These are phyloP conservation scores for Cistogaster globosa DNA, from an alignment of 2,888 invertebrate species.

Conservation along the genomic window DNA sequence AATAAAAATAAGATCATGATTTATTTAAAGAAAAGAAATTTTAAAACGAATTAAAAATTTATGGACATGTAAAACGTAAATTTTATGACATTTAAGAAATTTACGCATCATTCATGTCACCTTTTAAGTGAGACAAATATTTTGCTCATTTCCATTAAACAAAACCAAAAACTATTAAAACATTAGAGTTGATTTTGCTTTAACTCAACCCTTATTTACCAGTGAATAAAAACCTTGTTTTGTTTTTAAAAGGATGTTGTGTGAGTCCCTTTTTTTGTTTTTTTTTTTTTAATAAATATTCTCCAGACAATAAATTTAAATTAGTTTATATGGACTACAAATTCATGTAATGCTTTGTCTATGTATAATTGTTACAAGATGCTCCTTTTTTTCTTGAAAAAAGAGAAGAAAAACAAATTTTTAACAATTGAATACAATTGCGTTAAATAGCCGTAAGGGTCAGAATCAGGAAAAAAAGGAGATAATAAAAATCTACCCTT, in stretches of 20 bases:
- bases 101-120: slow-evolving; percentile 3
- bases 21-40: no score
- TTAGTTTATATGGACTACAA: slow-evolving; percentile 59
- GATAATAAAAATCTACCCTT: slow-evolving; percentile 24
- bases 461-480: slow-evolving; percentile 58
- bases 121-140: slow-evolving; percentile 36
- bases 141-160: slow-evolving; percentile 31
- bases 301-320: slow-evolving; percentile 69
- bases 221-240: not conserved
- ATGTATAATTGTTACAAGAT: slow-evolving; percentile 67
- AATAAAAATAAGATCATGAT: no score
- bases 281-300: slow-evolving; percentile 35
- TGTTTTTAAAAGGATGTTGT: not conserved
- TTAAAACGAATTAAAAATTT: no score
- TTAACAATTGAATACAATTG: slow-evolving; percentile 63
- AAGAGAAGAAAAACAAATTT: slow-evolving; percentile 24
- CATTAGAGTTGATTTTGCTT: slow-evolving; percentile 32
- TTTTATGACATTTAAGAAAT: not conserved
- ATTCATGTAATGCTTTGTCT: slow-evolving; percentile 67
- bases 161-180: slow-evolving; percentile 56
- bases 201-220: slow-evolving; percentile 37
- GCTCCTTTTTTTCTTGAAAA: slow-evolving; percentile 39
- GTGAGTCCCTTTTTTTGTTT: slow-evolving; percentile 25
- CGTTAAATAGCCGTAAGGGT: slow-evolving; percentile 70
- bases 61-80: not conserved